Percentiles rank a stretch among this genome's conserved stretches.
Conservation (phyloP, 2,797 vertebrate species). For the Periparus ater region DNA sequence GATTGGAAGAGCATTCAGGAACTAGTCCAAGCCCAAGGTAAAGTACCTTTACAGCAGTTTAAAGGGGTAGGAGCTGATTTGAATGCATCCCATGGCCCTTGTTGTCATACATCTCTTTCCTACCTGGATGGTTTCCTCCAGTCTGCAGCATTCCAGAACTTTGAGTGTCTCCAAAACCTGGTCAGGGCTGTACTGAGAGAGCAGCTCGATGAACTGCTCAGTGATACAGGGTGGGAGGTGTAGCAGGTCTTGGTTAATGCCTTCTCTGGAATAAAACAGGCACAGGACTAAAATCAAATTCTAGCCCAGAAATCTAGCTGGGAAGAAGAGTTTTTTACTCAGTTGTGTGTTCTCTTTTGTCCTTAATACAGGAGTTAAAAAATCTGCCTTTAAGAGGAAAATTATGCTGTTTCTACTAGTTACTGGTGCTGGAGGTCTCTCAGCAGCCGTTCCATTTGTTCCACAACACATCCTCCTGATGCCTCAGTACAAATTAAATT, state of each 20-base stretch:
- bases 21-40: not conserved
- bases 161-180: constrained; percentile 84
- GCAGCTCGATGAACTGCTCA: constrained; percentile 86
- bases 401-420: not conserved
- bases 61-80: not conserved
- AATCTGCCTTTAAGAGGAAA: not conserved
- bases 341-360: not conserved
- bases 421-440: not conserved
- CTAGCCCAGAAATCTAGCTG: not conserved
- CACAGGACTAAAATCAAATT: not conserved
- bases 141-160: constrained; percentile 87
- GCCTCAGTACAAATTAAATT: not conserved
- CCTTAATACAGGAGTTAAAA: not conserved
- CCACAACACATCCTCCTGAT: not conserved
- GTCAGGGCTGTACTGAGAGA: constrained; percentile 85
- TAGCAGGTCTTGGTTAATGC: constrained; percentile 72
- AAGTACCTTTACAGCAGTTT: not conserved
- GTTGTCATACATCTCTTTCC: not conserved
- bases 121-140: constrained; percentile 92
- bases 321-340: not conserved
- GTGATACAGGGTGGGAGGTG: constrained; percentile 80
- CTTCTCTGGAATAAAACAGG: constrained; percentile 79
- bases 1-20: not conserved
- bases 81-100: not conserved
- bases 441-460: not conserved